Percentiles rank a stretch among this genome's conserved stretches.
Conservation (phyloP, 2,113 vertebrate species). For the Abramis brama region DNA sequence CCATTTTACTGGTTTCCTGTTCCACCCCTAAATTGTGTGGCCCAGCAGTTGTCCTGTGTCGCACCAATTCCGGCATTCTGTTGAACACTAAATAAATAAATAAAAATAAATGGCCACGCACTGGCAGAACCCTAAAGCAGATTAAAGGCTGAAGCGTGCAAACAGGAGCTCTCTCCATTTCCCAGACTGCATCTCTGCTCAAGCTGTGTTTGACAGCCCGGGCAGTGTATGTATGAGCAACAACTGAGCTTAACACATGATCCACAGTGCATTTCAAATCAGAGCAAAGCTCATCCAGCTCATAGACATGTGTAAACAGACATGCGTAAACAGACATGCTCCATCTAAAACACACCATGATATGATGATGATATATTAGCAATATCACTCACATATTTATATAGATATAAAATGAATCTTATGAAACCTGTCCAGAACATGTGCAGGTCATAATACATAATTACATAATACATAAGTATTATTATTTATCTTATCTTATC, state of each 20-base stretch:
- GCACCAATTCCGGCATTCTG: constrained; percentile 16
- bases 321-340: neutral
- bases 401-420: neutral
- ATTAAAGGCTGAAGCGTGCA: constrained; percentile 75
- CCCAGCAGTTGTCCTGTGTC: constrained; percentile 32
- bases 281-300: constrained; percentile 22
- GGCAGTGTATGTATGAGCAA: neutral
- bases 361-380: neutral
- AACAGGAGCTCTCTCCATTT: constrained; percentile 70
- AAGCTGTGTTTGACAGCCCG: neutral
- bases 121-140: constrained; percentile 78
- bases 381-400: neutral
- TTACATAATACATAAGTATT: neutral
- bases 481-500: too few relatives aligned
- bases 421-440: neutral
- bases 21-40: constrained; percentile 16
- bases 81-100: constrained; percentile 15
- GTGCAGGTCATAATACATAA: neutral
- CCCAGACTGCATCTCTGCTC: constrained; percentile 57
- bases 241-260: constrained; percentile 15
- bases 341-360: neutral
- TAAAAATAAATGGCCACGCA: constrained; percentile 3
- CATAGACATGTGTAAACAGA: neutral
- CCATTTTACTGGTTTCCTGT: neutral
- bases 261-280: constrained; percentile 29